Evolutionary conservation across 2,113 vertebrate genomes (phyloP).

Genomic region (Podocnemis expansa): DNA sequence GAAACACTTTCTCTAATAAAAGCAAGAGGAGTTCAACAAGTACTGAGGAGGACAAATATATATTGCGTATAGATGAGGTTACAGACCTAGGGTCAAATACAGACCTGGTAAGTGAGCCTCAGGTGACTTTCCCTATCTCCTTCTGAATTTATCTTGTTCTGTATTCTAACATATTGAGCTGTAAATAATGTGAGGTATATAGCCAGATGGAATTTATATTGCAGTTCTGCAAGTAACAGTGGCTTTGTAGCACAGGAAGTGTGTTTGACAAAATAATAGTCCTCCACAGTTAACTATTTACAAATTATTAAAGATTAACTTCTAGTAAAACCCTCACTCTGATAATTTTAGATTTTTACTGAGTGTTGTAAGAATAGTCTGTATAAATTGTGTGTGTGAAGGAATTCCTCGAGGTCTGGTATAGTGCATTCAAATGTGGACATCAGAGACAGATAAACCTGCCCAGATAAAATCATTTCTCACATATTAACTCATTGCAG

Average conservation of each 20-base stretch:
- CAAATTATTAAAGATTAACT: slow-evolving; percentile 61
- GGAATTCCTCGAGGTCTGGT: slow-evolving; percentile 36
- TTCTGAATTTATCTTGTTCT: slow-evolving; percentile 10
- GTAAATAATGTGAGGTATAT: slow-evolving; percentile 40
- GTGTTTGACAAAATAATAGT: slow-evolving; percentile 47
- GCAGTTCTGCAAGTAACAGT: slow-evolving; percentile 32
- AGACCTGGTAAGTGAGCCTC: not conserved
- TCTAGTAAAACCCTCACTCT: slow-evolving; percentile 52
- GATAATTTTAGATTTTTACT: slow-evolving; percentile 35
- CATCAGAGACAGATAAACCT: not conserved
- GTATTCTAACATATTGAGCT: slow-evolving; percentile 27
- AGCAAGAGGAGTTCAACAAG: slow-evolving; percentile 11
- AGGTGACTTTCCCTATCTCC: not conserved
- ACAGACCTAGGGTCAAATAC: not conserved
- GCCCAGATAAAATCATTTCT: slow-evolving; percentile 24
- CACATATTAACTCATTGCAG: not conserved
- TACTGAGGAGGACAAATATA: not conserved
- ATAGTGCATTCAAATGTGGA: slow-evolving; percentile 10
- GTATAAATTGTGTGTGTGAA: slow-evolving; percentile 31
- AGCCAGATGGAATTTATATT: slow-evolving; percentile 48
- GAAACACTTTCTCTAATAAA: slow-evolving; percentile 43
- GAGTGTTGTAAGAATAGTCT: slow-evolving; percentile 31
- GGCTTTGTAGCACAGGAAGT: slow-evolving; percentile 27
- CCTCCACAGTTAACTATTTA: slow-evolving; percentile 57
- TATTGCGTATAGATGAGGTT: not conserved